phyloP scores from a whole-genome alignment of 1,140 invertebrate genomes.

The Calephelis virginiensis region DNA sequence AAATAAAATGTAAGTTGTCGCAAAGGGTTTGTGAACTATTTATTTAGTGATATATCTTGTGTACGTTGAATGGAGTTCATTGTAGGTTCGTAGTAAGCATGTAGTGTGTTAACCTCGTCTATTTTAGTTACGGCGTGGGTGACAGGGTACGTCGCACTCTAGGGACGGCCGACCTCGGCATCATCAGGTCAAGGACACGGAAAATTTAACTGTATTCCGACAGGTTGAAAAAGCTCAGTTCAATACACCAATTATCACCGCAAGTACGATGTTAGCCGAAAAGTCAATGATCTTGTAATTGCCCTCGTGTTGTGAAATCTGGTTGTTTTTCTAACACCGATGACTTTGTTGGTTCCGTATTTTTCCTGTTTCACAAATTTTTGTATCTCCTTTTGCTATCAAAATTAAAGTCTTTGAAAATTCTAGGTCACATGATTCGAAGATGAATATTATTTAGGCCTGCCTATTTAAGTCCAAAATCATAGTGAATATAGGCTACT shows the following conservation, averaged over 20 bases:
- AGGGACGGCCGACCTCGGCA: slow-evolving; percentile 49
- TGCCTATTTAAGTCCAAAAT: too few species aligned
- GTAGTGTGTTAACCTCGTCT: slow-evolving; percentile 56
- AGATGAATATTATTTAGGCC: not conserved
- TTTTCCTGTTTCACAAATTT: not conserved
- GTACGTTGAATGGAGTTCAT: slow-evolving; percentile 15
- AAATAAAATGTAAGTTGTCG: not conserved
- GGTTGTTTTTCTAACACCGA: slow-evolving; percentile 7
- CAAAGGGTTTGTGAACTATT: not conserved
- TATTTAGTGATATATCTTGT: not conserved
- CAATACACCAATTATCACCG: slow-evolving; percentile 34
- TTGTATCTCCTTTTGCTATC: too few species aligned
- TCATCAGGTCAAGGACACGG: slow-evolving; percentile 60
- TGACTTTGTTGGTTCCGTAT: not conserved
- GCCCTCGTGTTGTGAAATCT: slow-evolving; percentile 9
- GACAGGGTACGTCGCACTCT: slow-evolving; percentile 60
- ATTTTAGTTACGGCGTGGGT: slow-evolving; percentile 58
- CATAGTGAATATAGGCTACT: too few species aligned
- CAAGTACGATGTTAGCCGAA: slow-evolving; percentile 23
- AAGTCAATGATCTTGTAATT: slow-evolving; percentile 28
- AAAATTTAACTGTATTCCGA: slow-evolving; percentile 33
- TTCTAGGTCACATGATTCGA: not conserved
- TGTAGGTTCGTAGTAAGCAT: slow-evolving; percentile 21
- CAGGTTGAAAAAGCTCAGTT: slow-evolving; percentile 29
- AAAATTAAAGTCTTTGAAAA: not conserved